These are phyloP conservation scores for Idris sp. DNA, from an alignment of 1,140 invertebrate species.

Conservation along the genomic window DNA sequence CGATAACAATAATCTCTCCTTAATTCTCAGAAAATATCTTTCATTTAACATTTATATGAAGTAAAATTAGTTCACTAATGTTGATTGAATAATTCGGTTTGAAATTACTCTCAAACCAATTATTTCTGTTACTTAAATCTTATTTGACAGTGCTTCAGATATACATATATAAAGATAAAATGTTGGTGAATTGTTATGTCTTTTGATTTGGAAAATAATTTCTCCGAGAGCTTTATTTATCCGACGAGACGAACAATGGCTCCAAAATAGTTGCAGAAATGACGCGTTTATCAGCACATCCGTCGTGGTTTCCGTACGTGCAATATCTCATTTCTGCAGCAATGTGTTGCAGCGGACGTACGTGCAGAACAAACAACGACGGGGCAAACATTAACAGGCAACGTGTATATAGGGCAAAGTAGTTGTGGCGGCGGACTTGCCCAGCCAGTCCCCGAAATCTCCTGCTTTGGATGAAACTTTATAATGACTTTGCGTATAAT, in stretches of 20 bases:
- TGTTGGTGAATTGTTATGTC: too few relatives aligned
- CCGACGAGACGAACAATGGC: conserved; percentile 20
- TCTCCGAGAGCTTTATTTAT: too few relatives aligned
- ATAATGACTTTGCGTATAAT: conserved; percentile 62
- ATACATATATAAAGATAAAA: too few relatives aligned
- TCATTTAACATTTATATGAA: too few relatives aligned
- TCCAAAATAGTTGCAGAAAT: conserved; percentile 28
- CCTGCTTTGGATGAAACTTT: conserved; percentile 51
- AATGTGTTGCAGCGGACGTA: conserved; percentile 32
- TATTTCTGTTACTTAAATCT: too few relatives aligned
- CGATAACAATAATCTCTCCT: too few relatives aligned
- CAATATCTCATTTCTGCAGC: conserved; percentile 59
- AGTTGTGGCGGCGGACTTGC: conserved; percentile 37
- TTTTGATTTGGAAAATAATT: too few relatives aligned
- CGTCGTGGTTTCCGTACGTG: conserved; percentile 48
- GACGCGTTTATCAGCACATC: conserved; percentile 52
- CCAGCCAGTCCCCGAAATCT: conserved; percentile 47
- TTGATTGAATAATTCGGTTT: too few relatives aligned
- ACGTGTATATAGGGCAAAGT: conserved; percentile 49
- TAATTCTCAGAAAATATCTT: too few relatives aligned
- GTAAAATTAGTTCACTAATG: too few relatives aligned
- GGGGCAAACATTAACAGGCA: conserved; percentile 60
- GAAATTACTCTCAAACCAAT: too few relatives aligned
- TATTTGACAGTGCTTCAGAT: too few relatives aligned
- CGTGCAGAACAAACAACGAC: conserved; percentile 57